Base-by-base conservation (phyloP, 2,797 vertebrate species). In the Bovichtus diacanthus region DNA sequence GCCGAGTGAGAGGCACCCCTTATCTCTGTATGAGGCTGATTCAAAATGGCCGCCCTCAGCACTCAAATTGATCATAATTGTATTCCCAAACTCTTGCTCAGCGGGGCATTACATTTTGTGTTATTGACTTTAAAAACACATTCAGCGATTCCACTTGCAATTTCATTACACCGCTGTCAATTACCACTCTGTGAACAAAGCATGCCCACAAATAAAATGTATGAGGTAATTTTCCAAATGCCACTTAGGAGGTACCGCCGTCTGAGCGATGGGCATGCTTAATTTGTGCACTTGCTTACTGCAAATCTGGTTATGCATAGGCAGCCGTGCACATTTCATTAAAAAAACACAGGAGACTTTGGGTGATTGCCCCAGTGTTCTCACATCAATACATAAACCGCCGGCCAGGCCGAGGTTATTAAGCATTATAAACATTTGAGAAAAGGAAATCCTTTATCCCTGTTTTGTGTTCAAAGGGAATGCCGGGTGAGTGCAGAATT, bases 121-220 rank as follows among this genome's bases (percentile, higher is more conserved):
- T 92, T 92, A 94, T 94, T 94, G 93, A 94, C 92, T 93, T 94
- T 93, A 92, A 94, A 94, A 94, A 93, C 89, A 91, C 93, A 92
- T 93, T 92, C 89, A 91, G 88, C 85, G 85, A 86, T 92, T 87
- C 91, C 83, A 82, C 84, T 86, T 80, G 87, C 90, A 87, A 88
- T 93, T 95, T 91, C 90, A 93, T 95, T 95, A 93, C 88, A 84
- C 85, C 53, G 53, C 90, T 86, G 92, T 94, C 92, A 94, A 90
- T 95, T 95, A 92, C 88, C 91, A 59, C 90, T 87, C 90, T 68
- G 88, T 84, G 86, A 89, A 86, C 87, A 82, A 92, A 90, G 82
- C 85, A 79, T 84, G 91, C 87, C 88, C 15, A 66, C 92, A 91
- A 94, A 94, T 93, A 89, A 94, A 94, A 94, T 80, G 88, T 89